These are phyloP conservation scores for Toxonevra muliebris DNA, from an alignment of 2,888 invertebrate genomes.

Conservation along the genomic window DNA sequence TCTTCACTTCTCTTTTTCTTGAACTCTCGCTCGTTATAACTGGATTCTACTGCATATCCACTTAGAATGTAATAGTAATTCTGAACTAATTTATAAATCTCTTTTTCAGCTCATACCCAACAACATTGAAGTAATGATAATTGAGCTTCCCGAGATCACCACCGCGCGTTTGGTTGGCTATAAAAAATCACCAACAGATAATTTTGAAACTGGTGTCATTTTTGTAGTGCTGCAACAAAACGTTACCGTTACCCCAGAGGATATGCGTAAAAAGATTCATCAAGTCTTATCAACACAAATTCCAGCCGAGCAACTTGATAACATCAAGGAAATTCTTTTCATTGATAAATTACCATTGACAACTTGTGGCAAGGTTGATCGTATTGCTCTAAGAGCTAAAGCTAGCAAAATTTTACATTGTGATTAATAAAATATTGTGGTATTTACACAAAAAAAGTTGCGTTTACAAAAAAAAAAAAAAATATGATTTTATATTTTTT, in stretches of 20 bases:
- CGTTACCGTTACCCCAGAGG: not conserved
- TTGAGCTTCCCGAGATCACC: slow-evolving; percentile 24
- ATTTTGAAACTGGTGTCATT: slow-evolving; percentile 30
- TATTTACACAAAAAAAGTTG: too few species aligned
- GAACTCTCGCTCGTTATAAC: too few species aligned
- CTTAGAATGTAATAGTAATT: too few species aligned
- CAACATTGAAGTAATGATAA: slow-evolving; percentile 30
- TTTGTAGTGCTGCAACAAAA: slow-evolving; percentile 23
- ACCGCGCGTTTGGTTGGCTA: slow-evolving; percentile 32
- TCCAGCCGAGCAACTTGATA: too few species aligned
- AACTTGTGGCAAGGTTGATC: slow-evolving; percentile 34
- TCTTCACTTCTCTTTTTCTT: too few species aligned
- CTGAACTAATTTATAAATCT: too few species aligned
- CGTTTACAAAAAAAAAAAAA: too few species aligned
- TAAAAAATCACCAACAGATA: slow-evolving; percentile 6
- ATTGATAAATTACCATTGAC: slow-evolving; percentile 32
- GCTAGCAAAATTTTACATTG: not conserved
- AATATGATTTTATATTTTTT: too few species aligned
- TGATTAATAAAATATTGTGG: too few species aligned
- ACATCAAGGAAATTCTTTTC: slow-evolving; percentile 15
- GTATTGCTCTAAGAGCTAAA: slow-evolving; percentile 22
- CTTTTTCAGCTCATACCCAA: slow-evolving; percentile 32
- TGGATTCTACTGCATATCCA: too few species aligned
- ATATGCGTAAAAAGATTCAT: not conserved
- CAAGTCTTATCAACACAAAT: too few species aligned